Percentiles rank a stretch among this genome's conserved stretches.
These are phyloP conservation scores for Vanacampus margaritifer DNA, from an alignment of 2,113 vertebrate species.

Conservation along the genomic window DNA sequence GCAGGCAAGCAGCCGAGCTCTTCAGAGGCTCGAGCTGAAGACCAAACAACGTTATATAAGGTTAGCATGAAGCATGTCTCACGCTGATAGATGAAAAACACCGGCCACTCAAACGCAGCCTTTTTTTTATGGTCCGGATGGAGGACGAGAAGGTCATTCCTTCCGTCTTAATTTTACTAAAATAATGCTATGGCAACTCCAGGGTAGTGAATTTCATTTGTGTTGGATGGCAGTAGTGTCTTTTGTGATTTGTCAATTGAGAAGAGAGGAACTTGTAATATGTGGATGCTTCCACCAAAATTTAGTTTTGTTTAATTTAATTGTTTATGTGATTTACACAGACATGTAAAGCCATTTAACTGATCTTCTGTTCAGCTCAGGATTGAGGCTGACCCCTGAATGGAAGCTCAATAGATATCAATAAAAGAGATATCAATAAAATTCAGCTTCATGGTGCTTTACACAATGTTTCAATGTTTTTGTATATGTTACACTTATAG, in stretches of 20 bases:
- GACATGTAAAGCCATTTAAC: not conserved
- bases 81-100: constrained; percentile 60
- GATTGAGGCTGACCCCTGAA: not conserved
- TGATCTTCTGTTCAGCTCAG: not conserved
- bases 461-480: too few species aligned
- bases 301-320: not conserved
- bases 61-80: constrained; percentile 61
- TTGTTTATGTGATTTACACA: not conserved
- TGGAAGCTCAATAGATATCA: too few species aligned
- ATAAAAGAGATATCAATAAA: too few species aligned
- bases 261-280: too few species aligned
- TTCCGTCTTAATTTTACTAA: constrained; percentile 37
- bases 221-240: constrained; percentile 4
- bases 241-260: constrained; percentile 5
- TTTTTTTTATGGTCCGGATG: constrained; percentile 44
- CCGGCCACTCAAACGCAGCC: constrained; percentile 41
- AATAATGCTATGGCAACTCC: constrained; percentile 26
- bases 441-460: too few species aligned
- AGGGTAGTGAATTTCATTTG: constrained; percentile 13
- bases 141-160: constrained; percentile 35
- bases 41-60: constrained; percentile 65
- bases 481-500: too few species aligned
- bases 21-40: constrained; percentile 53
- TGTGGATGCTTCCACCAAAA: too few species aligned
- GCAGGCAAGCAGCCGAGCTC: constrained; percentile 62